These are phyloP conservation scores for Caenorhabditis sp. DNA, from an alignment of 2,888 invertebrate genomes.

Conservation along the genomic window DNA sequence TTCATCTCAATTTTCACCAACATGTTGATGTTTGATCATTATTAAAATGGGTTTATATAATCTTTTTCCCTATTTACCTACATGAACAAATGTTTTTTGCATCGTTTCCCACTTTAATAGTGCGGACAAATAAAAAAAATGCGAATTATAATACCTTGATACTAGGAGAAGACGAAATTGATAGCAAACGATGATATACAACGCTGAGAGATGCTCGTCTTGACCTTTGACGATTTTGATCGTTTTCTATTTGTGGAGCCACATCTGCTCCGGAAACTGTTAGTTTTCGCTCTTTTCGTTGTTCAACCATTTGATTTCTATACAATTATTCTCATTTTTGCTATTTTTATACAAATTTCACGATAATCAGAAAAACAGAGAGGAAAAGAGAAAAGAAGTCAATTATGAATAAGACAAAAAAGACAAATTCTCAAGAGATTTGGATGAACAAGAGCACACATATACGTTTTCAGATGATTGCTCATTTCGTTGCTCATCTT, in stretches of 20 bases:
- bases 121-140: not conserved
- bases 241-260: not conserved
- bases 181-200: conserved; percentile 38
- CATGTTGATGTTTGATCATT: too few species aligned
- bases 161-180: conserved; percentile 31
- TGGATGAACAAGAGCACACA: too few species aligned
- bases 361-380: too few species aligned
- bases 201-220: conserved; percentile 37
- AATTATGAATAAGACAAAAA: too few species aligned
- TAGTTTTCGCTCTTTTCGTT: not conserved
- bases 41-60: not conserved
- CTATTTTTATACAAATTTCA: too few species aligned
- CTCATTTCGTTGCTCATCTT: too few species aligned
- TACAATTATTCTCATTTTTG: too few species aligned
- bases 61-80: not conserved
- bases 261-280: not conserved
- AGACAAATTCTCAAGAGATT: too few species aligned
- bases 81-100: too few species aligned
- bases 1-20: too few species aligned
- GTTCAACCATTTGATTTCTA: not conserved
- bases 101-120: not conserved
- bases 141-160: conserved; percentile 26
- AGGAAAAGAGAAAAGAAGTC: too few species aligned
- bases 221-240: not conserved
- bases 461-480: too few species aligned